phyloP scores from a whole-genome alignment of 2,888 invertebrate genomes.

The Melinopterus prodromus region DNA sequence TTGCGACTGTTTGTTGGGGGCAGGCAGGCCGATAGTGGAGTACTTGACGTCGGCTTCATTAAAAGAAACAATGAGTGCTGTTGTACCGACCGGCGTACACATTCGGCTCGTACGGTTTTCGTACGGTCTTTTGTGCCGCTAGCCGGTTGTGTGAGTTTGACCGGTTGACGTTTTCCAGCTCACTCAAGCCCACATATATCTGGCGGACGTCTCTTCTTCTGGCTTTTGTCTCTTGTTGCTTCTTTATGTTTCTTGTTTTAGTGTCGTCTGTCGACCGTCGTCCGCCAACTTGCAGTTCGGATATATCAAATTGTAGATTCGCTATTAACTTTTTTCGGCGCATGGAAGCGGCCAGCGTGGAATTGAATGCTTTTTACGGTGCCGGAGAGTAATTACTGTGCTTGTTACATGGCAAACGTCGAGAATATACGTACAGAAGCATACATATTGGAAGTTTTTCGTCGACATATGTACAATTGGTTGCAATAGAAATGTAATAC shows the following conservation, averaged over 20 bases:
- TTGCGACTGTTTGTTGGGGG: neutral
- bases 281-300: neutral
- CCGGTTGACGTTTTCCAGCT: neutral
- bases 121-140: neutral
- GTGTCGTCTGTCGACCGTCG: neutral
- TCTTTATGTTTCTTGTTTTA: neutral
- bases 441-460: no score
- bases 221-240: neutral
- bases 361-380: neutral
- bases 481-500: no score
- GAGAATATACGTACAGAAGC: no score
- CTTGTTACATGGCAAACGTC: neutral
- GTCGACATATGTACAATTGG: no score
- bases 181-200: neutral
- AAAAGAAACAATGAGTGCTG: neutral
- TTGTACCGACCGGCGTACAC: neutral
- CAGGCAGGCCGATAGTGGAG: neutral
- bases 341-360: neutral
- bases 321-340: neutral
- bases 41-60: neutral
- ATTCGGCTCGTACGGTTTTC: neutral
- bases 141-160: neutral
- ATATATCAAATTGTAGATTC: neutral
- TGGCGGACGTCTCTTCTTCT: neutral
- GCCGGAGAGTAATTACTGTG: neutral